Evolutionary conservation across 2,797 vertebrate species (phyloP).

Genomic region (Emys orbicularis): DNA sequence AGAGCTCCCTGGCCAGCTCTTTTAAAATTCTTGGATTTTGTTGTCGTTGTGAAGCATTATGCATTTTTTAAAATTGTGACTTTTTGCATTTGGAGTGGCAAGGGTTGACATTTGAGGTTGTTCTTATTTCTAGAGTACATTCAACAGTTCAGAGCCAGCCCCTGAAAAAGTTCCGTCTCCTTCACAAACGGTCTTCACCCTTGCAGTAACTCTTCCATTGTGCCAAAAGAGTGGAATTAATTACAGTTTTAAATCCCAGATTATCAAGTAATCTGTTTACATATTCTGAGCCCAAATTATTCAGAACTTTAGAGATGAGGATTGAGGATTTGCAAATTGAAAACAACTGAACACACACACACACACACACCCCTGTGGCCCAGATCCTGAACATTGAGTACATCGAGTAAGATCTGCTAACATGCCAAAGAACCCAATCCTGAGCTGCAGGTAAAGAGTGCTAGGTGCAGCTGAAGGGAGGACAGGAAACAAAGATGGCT

Average conservation of each 20-base stretch:
- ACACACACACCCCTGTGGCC: not conserved
- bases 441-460: not conserved
- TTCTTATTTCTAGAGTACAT: not conserved
- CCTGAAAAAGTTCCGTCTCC: not conserved
- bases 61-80: accelerated
- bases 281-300: not conserved
- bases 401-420: not conserved
- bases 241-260: not conserved
- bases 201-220: not conserved
- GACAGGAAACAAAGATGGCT: not conserved
- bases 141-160: not conserved
- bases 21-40: accelerated
- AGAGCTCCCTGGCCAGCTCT: not conserved
- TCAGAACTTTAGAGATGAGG: not conserved
- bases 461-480: not conserved
- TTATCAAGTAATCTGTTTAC: not conserved
- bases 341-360: not conserved
- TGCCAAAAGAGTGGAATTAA: not conserved
- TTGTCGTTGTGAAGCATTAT: accelerated
- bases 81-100: not conserved
- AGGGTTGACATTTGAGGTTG: accelerated
- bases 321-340: not conserved
- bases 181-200: not conserved
- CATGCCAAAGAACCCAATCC: not conserved
- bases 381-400: not conserved